Conservation (phyloP, 2,113 vertebrate genomes). For the Pontoporia blainvillei region DNA sequence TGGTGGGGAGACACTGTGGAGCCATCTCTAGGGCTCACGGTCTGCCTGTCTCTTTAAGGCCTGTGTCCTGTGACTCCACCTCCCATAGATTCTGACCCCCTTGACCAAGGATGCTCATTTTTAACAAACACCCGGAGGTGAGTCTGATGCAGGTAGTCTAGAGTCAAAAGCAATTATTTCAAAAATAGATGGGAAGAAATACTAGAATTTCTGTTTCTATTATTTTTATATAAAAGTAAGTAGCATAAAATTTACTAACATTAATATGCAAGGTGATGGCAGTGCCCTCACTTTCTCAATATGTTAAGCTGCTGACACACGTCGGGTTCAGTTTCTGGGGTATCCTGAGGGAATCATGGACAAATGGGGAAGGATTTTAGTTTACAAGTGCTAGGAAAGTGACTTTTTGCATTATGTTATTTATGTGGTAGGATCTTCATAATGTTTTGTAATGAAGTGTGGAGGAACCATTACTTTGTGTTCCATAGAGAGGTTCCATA, state of each 20-base stretch:
- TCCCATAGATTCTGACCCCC: background rate
- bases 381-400: background rate
- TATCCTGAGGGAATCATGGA: background rate
- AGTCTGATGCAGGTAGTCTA: background rate
- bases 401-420: background rate
- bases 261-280: background rate
- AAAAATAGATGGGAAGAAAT: background rate
- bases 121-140: background rate
- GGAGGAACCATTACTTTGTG: background rate
- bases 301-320: background rate
- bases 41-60: background rate
- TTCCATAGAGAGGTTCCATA: background rate
- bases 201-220: background rate
- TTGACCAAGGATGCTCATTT: background rate
- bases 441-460: background rate
- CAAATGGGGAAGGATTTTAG: background rate
- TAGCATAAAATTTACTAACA: background rate
- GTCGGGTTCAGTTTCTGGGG: background rate
- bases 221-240: background rate
- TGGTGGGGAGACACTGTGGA: too few species aligned
- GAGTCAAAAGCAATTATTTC: background rate
- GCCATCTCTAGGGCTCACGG: accelerated
- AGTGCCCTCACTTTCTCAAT: background rate
- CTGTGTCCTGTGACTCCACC: background rate
- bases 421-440: background rate